phyloP scores from a whole-genome alignment of 2,888 invertebrate species.

The Ormyrus nitidulus region DNA sequence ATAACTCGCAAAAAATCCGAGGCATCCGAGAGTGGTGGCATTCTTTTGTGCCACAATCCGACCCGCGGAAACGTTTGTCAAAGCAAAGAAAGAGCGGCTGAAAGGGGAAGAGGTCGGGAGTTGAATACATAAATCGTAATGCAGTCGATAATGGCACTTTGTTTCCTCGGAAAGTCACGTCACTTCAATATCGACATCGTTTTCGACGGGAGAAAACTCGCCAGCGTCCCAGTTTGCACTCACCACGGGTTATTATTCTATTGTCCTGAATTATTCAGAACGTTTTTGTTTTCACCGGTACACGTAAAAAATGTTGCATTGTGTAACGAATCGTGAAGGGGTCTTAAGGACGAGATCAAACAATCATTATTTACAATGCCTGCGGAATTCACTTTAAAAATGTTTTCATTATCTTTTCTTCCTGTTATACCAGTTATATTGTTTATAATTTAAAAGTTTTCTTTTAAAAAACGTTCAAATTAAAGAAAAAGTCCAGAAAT shows the following conservation, averaged over 20 bases:
- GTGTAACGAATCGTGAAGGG: too few species aligned
- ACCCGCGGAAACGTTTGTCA: conserved; percentile 12
- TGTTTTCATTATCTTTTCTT: too few species aligned
- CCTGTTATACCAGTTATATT: too few species aligned
- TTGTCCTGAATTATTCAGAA: conserved; percentile 1
- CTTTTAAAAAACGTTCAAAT: too few species aligned
- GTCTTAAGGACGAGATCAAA: too few species aligned
- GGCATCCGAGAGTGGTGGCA: not conserved
- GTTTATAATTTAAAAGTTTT: too few species aligned
- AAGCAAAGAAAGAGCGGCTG: not conserved
- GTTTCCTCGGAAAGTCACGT: not conserved
- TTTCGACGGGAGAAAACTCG: not conserved
- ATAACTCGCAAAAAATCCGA: not conserved
- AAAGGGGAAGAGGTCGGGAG: not conserved
- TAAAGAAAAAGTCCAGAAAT: too few species aligned
- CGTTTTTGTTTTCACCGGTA: not conserved
- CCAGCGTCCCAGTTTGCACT: conserved; percentile 4
- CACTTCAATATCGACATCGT: not conserved
- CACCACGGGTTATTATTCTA: not conserved
- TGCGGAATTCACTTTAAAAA: too few species aligned
- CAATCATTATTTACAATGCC: too few species aligned
- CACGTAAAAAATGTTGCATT: too few species aligned
- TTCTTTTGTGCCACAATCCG: conserved; percentile 23
- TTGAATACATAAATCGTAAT: conserved; percentile 23
- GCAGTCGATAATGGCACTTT: conserved; percentile 30